Percentiles rank a stretch among this genome's conserved stretches.
These are phyloP conservation scores for Coregonus sp. DNA, from an alignment of 2,797 vertebrate genomes.

Conservation along the genomic window DNA sequence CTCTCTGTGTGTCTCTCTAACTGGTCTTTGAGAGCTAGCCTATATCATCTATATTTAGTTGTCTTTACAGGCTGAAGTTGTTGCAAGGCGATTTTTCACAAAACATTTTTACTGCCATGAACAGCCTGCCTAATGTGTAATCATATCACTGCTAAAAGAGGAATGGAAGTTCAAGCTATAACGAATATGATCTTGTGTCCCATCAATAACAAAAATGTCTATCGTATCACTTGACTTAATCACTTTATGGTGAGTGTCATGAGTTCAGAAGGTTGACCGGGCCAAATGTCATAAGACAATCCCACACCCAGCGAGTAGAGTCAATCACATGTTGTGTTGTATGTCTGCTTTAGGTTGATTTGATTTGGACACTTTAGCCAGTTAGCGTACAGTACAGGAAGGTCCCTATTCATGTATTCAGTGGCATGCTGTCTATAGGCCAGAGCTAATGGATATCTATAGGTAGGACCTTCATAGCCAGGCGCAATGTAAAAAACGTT, in stretches of 20 bases:
- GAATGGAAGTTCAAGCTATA: neutral
- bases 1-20: conserved; percentile 13
- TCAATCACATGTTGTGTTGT: conserved; percentile 9
- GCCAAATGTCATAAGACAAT: neutral
- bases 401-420: neutral
- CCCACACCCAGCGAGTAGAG: neutral
- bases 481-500: neutral
- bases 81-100: neutral
- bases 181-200: neutral
- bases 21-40: neutral
- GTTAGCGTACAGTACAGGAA: conserved; percentile 7
- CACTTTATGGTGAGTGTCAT: neutral
- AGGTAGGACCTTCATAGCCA: neutral
- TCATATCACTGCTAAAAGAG: neutral
- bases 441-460: neutral
- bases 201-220: neutral
- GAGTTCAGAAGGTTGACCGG: neutral
- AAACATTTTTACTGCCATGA: neutral
- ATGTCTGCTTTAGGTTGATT: neutral
- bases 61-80: neutral
- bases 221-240: neutral
- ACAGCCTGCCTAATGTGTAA: neutral
- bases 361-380: neutral
- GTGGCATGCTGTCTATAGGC: neutral
- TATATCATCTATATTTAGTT: neutral